Conservation (phyloP, 2,113 vertebrate species). For the Psephotus haematonotus region DNA sequence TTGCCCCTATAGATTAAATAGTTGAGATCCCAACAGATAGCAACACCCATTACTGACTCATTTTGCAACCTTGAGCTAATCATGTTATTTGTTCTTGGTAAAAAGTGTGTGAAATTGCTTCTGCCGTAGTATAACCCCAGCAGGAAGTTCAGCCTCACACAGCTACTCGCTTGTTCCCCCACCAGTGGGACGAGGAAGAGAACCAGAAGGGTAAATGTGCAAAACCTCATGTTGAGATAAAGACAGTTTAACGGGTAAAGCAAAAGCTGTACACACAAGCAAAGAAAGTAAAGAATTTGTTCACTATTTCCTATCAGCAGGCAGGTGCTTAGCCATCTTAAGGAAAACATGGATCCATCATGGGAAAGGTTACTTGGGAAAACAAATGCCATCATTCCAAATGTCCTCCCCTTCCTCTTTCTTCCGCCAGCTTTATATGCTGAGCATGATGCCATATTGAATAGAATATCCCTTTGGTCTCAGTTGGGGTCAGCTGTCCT, state of each 20-base stretch:
- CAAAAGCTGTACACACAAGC: accelerated
- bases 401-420: accelerated
- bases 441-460: accelerated
- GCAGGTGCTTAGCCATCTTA: neutral
- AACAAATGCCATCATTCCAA: neutral
- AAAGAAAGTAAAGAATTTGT: neutral
- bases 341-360: neutral
- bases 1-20: neutral
- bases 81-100: neutral
- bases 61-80: neutral
- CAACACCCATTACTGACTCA: neutral
- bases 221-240: neutral
- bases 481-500: neutral
- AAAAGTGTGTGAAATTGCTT: neutral
- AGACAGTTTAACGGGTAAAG: neutral
- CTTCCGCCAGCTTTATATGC: neutral
- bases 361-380: accelerated
- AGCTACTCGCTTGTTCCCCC: neutral
- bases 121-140: neutral
- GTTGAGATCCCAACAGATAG: neutral
- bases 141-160: neutral
- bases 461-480: neutral
- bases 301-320: neutral
- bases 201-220: neutral
- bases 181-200: neutral